A percentile compares a stretch with the other conserved stretches of the same genome.
Conservation (phyloP, 2,888 invertebrate species). For the Drosophila recens region DNA sequence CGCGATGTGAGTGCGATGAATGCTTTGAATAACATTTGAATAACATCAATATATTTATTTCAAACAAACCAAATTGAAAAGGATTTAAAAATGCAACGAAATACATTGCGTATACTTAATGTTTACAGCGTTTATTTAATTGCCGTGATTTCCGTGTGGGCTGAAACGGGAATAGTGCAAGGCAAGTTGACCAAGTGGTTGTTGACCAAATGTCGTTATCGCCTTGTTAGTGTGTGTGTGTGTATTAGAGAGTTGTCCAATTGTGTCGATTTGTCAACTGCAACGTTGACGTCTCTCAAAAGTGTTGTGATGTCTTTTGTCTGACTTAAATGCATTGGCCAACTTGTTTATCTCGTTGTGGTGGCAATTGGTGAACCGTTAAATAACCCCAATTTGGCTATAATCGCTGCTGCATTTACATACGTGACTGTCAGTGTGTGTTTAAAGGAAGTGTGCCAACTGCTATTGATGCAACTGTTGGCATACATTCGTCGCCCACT, state of each 20-base stretch:
- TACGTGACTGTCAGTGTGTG: no score
- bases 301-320: constrained; percentile 43
- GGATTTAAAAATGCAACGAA: constrained; percentile 7
- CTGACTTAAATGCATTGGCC: constrained; percentile 42
- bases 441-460: constrained; percentile 18
- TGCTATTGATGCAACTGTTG: constrained; percentile 36
- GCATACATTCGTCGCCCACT: constrained; percentile 5
- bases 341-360: constrained; percentile 69
- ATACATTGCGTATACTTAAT: constrained; percentile 19
- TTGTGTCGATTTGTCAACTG: constrained; percentile 54
- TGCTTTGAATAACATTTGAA: constrained; percentile 13
- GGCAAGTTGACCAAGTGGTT: constrained; percentile 58
- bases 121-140: constrained; percentile 15
- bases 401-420: constrained; percentile 55
- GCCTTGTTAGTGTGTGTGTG: constrained; percentile 42
- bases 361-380: constrained; percentile 58
- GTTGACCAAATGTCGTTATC: constrained; percentile 42
- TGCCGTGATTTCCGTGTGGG: constrained; percentile 25
- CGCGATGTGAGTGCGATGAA: constrained; percentile 24
- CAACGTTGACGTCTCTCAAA: constrained; percentile 55
- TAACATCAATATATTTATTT: neutral
- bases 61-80: neutral
- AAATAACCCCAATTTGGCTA: constrained; percentile 71
- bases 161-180: constrained; percentile 62
- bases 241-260: constrained; percentile 57